Evolutionary conservation across 2,888 invertebrate species (phyloP).

Genomic region (Agrochola lota): DNA sequence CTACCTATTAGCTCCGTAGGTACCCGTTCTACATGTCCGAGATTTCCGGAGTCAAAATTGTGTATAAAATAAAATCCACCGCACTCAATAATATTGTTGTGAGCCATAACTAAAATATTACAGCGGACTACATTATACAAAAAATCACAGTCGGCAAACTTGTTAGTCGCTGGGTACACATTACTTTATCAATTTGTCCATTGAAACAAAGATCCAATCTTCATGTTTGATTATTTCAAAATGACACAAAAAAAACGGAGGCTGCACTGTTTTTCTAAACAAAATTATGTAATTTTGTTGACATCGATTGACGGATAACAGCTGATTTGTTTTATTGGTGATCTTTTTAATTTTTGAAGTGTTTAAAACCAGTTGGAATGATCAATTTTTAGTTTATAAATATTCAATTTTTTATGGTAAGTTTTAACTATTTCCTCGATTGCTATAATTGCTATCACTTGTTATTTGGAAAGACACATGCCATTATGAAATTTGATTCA

Average conservation of each 20-base stretch:
- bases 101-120: conserved; percentile 85
- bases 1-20: conserved; percentile 91
- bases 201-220: conserved; percentile 80
- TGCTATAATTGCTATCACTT: conserved; percentile 76
- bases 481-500: conserved; percentile 84
- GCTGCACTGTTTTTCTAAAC: conserved; percentile 90
- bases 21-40: conserved; percentile 95
- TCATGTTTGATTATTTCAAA: conserved; percentile 86
- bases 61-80: conserved; percentile 95
- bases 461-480: conserved; percentile 85
- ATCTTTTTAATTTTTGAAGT: conserved; percentile 81
- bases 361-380: conserved; percentile 62
- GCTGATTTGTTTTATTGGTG: conserved; percentile 90
- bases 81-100: conserved; percentile 90
- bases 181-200: conserved; percentile 84
- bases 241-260: conserved; percentile 86
- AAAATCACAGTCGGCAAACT: conserved; percentile 79
- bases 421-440: conserved; percentile 68
- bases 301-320: conserved; percentile 91
- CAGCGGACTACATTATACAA: conserved; percentile 87
- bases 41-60: conserved; percentile 97
- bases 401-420: conserved; percentile 72
- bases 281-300: conserved; percentile 91
- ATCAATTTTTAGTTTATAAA: conserved; percentile 70
- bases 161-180: conserved; percentile 76